phyloP scores from a whole-genome alignment of 1,140 invertebrate genomes.

The Drosophila repletoides region DNA sequence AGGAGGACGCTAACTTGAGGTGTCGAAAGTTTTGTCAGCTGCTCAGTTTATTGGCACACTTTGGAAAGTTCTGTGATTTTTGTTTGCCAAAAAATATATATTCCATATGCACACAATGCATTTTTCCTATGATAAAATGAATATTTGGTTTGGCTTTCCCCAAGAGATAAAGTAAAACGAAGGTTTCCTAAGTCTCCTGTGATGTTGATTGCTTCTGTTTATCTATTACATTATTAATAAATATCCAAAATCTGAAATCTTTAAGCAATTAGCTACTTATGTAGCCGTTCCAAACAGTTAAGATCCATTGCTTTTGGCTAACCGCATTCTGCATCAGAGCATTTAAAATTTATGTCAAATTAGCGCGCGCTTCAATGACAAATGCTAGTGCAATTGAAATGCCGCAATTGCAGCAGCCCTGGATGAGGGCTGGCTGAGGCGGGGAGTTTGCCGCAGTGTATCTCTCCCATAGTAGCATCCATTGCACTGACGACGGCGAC shows the following conservation, averaged over 20 bases:
- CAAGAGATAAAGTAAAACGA: no score
- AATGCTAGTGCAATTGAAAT: conserved; percentile 40
- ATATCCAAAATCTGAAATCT: no score
- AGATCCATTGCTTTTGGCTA: conserved; percentile 7
- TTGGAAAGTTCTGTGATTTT: conserved; percentile 26
- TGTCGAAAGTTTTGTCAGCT: conserved; percentile 59
- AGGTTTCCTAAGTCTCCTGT: no score
- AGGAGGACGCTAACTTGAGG: neutral
- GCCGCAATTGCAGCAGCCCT: neutral
- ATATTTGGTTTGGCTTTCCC: no score
- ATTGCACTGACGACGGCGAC: conserved; percentile 34
- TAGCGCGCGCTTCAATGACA: conserved; percentile 66
- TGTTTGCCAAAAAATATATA: conserved; percentile 3
- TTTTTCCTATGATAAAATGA: no score
- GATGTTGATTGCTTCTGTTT: no score
- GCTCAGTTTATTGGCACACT: conserved; percentile 51
- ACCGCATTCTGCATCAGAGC: conserved; percentile 33
- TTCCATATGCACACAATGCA: neutral
- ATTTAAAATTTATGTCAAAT: conserved; percentile 71
- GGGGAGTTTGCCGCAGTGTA: conserved; percentile 30
- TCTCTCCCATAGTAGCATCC: conserved; percentile 1
- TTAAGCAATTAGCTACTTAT: neutral
- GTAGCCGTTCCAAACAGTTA: neutral
- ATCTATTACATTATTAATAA: no score
- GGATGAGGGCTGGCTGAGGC: conserved; percentile 1